These are phyloP conservation scores for Akabosia matsudoensis DNA, from an alignment of 1,140 invertebrate species.

Conservation along the genomic window DNA sequence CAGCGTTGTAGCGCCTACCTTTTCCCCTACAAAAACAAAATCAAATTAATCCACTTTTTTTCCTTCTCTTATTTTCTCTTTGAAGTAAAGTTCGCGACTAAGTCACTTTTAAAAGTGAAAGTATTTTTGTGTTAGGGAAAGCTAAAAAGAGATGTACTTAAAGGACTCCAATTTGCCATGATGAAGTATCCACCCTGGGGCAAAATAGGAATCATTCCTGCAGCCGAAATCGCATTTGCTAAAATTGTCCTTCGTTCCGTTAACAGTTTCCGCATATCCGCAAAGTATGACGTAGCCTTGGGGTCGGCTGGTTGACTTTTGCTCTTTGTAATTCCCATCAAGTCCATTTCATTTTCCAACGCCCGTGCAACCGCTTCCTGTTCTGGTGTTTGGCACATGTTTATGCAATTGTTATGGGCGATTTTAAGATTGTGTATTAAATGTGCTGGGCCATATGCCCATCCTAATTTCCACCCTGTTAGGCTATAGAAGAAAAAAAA, in stretches of 20 bases:
- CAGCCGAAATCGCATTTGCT: conserved; percentile 69
- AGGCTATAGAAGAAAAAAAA: conserved; percentile 60
- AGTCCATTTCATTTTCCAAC: conserved; percentile 79
- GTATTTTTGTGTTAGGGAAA: too few relatives aligned
- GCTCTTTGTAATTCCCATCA: conserved; percentile 59
- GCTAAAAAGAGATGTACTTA: conserved; percentile 52
- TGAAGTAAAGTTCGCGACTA: too few relatives aligned
- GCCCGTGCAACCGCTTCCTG: conserved; percentile 87
- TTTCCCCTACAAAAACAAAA: conserved; percentile 57
- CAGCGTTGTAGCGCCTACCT: conserved; percentile 51
- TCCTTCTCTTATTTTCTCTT: too few relatives aligned
- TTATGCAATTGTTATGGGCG: conserved; percentile 91
- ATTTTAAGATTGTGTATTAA: conserved; percentile 78
- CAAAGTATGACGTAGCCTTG: conserved; percentile 77
- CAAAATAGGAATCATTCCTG: conserved; percentile 84
- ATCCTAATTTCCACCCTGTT: conserved; percentile 97
- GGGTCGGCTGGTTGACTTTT: too few relatives aligned
- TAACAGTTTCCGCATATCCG: conserved; percentile 71
- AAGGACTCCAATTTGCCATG: conserved; percentile 80
- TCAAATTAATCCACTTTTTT: too few relatives aligned
- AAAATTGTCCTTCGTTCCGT: conserved; percentile 80
- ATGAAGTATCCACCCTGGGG: conserved; percentile 98
- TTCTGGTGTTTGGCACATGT: conserved; percentile 80
- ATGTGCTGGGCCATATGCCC: conserved; percentile 83
- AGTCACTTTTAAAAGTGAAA: too few relatives aligned